Conservation (phyloP, 2,888 invertebrate species). For the Zhuqinia jingwanae region DNA sequence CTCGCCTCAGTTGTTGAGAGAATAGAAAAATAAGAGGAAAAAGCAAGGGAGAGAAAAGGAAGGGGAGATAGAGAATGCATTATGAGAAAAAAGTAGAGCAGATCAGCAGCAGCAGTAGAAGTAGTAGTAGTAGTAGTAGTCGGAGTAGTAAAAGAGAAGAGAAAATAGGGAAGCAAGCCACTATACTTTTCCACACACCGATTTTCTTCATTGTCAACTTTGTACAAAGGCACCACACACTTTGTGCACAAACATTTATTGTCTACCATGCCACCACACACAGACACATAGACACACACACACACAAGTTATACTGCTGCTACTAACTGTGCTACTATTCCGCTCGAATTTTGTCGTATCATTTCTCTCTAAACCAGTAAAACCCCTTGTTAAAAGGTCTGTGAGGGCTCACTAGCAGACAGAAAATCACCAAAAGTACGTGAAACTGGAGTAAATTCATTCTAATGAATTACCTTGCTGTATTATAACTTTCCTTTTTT, state of each 20-base stretch:
- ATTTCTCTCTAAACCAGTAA: conserved; percentile 25
- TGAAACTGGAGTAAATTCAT: conserved; percentile 53
- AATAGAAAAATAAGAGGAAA: conserved; percentile 44
- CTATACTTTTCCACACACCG: conserved; percentile 42
- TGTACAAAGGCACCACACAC: conserved; percentile 46
- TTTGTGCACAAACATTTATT: conserved; percentile 51
- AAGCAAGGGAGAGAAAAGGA: conserved; percentile 12
- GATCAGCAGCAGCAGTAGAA: neutral
- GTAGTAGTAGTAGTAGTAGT: too few relatives aligned
- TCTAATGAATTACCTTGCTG: conserved; percentile 58
- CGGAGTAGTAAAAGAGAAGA: conserved; percentile 4
- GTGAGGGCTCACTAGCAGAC: conserved; percentile 19
- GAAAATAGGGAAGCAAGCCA: conserved; percentile 43
- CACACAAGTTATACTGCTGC: neutral
- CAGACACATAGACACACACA: neutral
- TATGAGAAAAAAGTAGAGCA: conserved; percentile 59
- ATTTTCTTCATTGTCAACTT: conserved; percentile 63
- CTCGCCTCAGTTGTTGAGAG: conserved; percentile 58
- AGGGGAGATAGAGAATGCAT: conserved; percentile 51
- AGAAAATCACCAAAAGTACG: conserved; percentile 36
- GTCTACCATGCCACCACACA: conserved; percentile 2
- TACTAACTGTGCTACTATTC: neutral
- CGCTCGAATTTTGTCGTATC: conserved; percentile 16
- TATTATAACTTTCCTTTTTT: conserved; percentile 1
- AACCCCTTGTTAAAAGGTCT: conserved; percentile 49